Conservation (phyloP, 1,140 invertebrate species). For the Archivesica marissinica region DNA sequence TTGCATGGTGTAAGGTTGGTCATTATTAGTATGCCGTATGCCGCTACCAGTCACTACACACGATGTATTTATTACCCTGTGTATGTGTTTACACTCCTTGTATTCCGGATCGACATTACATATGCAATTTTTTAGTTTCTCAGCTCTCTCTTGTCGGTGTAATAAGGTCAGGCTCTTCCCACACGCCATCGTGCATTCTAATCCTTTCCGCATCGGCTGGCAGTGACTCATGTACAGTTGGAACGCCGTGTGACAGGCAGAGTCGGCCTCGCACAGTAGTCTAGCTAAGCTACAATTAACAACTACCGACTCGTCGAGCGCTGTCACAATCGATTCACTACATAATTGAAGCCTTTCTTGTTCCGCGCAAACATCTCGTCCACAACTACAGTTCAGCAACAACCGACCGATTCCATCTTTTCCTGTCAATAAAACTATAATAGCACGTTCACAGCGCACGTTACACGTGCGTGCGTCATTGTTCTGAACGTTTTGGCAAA, state of each 20-base stretch:
- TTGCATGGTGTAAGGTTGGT: no score
- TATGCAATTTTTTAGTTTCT: not conserved
- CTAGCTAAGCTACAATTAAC: not conserved
- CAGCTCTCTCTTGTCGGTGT: not conserved
- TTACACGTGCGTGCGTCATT: not conserved
- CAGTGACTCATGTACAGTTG: constrained; percentile 7
- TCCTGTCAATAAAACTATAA: not conserved
- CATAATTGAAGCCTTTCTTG: not conserved
- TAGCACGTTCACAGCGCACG: not conserved
- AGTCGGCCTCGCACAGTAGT: not conserved
- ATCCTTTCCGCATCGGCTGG: not conserved
- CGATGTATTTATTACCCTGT: not conserved
- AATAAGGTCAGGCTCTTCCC: not conserved
- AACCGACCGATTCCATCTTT: not conserved
- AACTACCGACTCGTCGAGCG: not conserved
- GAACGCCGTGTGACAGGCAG: not conserved
- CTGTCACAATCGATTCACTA: not conserved
- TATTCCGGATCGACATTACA: not conserved
- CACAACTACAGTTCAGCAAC: not conserved
- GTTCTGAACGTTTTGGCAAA: not conserved
- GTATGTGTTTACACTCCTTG: not conserved
- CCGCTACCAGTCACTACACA: not conserved
- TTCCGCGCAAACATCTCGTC: not conserved
- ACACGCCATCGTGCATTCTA: not conserved
- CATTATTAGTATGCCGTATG: no score